Evolutionary conservation across 2,888 invertebrate species (phyloP), one percentile per base, ranked within the genome.

Genomic region (Gandaritis pyraliata): DNA sequence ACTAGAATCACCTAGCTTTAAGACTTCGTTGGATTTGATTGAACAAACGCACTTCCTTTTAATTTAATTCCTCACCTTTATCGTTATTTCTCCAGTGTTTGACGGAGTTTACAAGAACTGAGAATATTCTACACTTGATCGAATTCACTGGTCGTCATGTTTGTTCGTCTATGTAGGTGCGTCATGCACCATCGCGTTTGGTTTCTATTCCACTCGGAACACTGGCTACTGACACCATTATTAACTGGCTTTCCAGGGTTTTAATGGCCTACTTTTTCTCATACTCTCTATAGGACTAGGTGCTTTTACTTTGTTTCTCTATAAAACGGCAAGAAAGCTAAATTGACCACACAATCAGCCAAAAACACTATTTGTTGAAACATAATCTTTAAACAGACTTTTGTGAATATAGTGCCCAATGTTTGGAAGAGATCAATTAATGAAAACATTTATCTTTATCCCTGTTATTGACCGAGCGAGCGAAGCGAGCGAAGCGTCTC

Each of bases 141-240:
- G 68, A 70, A 68, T 71, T 77, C 72, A 58, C 58, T 49, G 55
- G 51, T 52, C 61, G 58, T 77, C 72, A 73, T 72, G 74, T 74
- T 69, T 76, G 79, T 80, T 74, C 74, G 72, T 79, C 79, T 78
- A 81, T 77, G 81, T 79, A 72, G 73, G 77, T 72, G 70, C 74
- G 83, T 82, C 78, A 77, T 81, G 89, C 90, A 57, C 78, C 85
- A 89, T 86, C 76, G 87, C 83, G 50, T 68, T 80, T 74, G 80
- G 86, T 88, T 88, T 89, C 89, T 88, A 85, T 83, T 87, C 79
- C 80, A 77, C 75, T 72, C 74, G 72, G 71, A 75, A 71, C 73
- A 66, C 73, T 62, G 62, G 66, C 70, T 78, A 83, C 74, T 76
- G 76, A 74, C 78, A 83, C 81, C 82, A 78, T 77, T 72, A 74